Conservation (phyloP, 2,888 invertebrate species). For the Nephrotoma flavescens region DNA sequence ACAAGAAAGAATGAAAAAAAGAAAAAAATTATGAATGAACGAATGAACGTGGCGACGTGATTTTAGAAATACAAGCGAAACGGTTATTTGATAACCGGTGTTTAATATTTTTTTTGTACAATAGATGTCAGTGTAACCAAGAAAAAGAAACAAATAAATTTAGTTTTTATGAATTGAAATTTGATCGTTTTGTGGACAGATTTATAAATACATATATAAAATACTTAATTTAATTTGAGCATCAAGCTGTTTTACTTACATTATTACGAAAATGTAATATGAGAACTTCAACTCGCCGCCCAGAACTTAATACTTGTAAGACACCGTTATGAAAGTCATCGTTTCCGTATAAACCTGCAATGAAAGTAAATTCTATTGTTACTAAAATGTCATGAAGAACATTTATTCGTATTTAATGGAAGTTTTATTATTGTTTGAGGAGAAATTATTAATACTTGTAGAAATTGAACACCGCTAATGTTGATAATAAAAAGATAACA, state of each 20-base stretch:
- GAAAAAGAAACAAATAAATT: neutral
- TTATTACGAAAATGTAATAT: constrained; percentile 69
- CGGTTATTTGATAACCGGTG: neutral
- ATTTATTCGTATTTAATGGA: neutral
- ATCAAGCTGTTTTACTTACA: constrained; percentile 32
- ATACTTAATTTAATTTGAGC: neutral
- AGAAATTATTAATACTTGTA: neutral
- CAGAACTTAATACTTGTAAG: constrained; percentile 64
- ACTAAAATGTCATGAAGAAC: neutral
- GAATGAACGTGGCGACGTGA: neutral
- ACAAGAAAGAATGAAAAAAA: constrained; percentile 4
- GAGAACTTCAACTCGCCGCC: constrained; percentile 65
- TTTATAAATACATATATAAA: neutral
- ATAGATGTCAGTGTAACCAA: neutral
- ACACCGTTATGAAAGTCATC: constrained; percentile 88
- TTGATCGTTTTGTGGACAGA: neutral
- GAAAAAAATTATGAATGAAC: neutral
- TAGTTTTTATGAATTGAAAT: neutral
- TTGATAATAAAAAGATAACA: neutral
- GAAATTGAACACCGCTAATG: neutral
- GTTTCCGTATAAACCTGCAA: constrained; percentile 68
- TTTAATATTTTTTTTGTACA: neutral
- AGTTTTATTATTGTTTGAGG: neutral
- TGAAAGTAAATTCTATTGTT: constrained; percentile 5
- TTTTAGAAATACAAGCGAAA: neutral